phyloP scores from a whole-genome alignment of 1,140 invertebrate genomes.

The Thalassaphorura encarpata region DNA sequence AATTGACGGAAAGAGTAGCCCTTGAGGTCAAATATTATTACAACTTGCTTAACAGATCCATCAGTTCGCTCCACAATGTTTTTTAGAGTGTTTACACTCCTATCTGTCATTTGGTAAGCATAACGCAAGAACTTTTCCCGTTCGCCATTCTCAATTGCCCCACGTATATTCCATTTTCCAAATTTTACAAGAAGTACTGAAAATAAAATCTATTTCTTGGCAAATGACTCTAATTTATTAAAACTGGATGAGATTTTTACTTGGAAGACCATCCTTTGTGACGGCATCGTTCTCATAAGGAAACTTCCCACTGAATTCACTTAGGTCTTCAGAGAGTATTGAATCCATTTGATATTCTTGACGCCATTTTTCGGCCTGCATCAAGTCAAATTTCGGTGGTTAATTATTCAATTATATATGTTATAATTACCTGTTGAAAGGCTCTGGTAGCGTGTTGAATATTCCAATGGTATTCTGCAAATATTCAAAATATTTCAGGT shows the following conservation, averaged over 20 bases:
- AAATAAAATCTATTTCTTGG: neutral
- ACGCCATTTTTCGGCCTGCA: conserved; percentile 7
- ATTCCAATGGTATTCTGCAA: conserved; percentile 19
- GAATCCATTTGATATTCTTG: neutral
- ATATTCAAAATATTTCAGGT: neutral
- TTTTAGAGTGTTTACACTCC: neutral
- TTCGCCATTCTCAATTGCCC: conserved; percentile 7
- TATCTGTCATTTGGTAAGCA: neutral
- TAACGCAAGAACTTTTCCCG: neutral
- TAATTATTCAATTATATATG: neutral
- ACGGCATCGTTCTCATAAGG: conserved; percentile 6
- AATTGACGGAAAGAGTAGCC: conserved; percentile 2
- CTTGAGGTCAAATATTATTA: conserved; percentile 8
- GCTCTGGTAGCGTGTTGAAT: conserved; percentile 4
- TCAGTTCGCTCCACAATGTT: neutral
- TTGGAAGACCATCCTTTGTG: conserved; percentile 11
- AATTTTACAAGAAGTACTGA: conserved; percentile 7
- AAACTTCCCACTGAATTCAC: neutral
- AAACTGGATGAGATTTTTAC: neutral
- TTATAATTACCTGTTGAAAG: conserved; percentile 5
- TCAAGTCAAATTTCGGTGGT: neutral
- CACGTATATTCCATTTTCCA: conserved; percentile 5
- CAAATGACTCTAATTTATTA: no score
- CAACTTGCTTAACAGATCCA: neutral
- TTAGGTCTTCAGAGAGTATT: neutral